Base-by-base conservation (phyloP, 2,888 invertebrate genomes). In the Sarcophaga variegata region DNA sequence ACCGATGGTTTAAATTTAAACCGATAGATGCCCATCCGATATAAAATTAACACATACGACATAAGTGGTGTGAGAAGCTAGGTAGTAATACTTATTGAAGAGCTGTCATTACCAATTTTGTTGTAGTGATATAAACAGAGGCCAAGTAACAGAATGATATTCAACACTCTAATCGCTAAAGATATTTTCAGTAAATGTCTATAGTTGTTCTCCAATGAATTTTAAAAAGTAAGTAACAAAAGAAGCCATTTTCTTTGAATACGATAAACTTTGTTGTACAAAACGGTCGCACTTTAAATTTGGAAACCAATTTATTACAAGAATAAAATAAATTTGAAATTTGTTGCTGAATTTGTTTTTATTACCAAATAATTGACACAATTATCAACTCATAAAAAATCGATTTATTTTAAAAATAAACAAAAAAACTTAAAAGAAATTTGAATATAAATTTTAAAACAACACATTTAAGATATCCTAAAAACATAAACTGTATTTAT, bases 351-450 rank as follows among this genome's bases (percentile, higher is more conserved):
- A 77, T 76, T 77, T 60, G 45, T 49, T 83, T 20, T 83, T 83
- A 78, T 78, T 77, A 77, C 77, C 77, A 66, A 72, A 83, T 78
- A 72, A 83, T 78, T 83, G 77, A 83, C 77, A 78, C 66, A 64
- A 66, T 83, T 78, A 83, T 77, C 83, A 83, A 72, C 72, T 83
- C 77, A 78, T 83, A 83, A 66, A 78, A 49, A 83, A 83, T 83
- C 71, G 83, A 66, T 77, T 70, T 66, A 62, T 71, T 10, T 22
- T 49, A 49, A 14, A 49, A 37, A 37, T 6, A 37, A 27, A 27
- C 27, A 27, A 27, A 27, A 27, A 27, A 27, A 4, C 0, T 27
- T 4, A 10, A 14, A 54, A 14, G 0, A 4, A 72, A 78, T 72
- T 83, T 71, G 70, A 67, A 72, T 78, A 27, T 60, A 77, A 59